Base-by-base conservation (phyloP, 2,888 invertebrate genomes). In the Lottia gigantea region DNA sequence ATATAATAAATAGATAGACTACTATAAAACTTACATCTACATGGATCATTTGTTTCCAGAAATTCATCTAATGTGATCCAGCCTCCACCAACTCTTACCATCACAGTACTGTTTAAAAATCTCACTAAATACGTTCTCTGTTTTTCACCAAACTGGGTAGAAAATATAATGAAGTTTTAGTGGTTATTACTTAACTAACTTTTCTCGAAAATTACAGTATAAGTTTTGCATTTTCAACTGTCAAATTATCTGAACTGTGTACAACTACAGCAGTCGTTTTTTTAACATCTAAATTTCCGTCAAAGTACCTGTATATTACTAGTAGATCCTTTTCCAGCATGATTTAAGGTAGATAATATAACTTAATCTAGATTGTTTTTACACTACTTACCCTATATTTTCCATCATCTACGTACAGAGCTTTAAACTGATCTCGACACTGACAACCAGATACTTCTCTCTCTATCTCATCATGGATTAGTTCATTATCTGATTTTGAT, bases 31-130 rank as follows among this genome's bases (percentile, higher is more conserved):
- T 91, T 93, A 98, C 98, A 98, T 94, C 98, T 91, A 92, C 99
- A 99, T 46, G 99, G 99, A 91, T 99, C 99, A 89, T 99, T 98
- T 91, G 98, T 98, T 86, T 96, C 92, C 71, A 99, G 92, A 92
- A 99, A 99, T 90, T 98, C 98, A 89, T 98, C 98, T 73, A 99
- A 91, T 11, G 98, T 97, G 69, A 97, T 97, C 99, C 99, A 99
- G 71, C 99, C 99, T 74, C 99, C 99, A 46, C 99, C 99, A n/a
- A 99, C 99, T 79, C 99, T 94, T 80, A 99, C 99, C 99, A 99
- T 99, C 19, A 99, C 99, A 49, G 98, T 98, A 81, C 97, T 98
- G 74, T 98, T 94, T 65, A 99, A 92, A 88, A 99, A 99, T 77
- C 99, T 94, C 40, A 99, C 98, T 78, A 99, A 91, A 63, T 98